phyloP scores from a whole-genome alignment of 2,797 vertebrate genomes.

The Thalassophryne amazonica region DNA sequence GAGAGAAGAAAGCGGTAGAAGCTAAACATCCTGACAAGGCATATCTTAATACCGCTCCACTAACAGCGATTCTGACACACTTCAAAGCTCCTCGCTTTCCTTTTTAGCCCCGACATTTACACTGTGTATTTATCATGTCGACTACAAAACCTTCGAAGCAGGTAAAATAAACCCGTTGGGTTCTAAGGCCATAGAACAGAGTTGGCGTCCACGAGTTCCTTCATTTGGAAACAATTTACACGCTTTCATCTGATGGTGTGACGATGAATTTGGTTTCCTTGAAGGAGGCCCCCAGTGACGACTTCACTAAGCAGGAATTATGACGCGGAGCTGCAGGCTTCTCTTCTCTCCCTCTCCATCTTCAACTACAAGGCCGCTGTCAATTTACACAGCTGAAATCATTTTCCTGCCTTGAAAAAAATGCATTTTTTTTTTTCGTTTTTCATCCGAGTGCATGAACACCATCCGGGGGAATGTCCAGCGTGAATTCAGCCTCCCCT shows the following conservation, averaged over 20 bases:
- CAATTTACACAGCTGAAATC: conserved; percentile 74
- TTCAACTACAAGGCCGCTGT: conserved; percentile 72
- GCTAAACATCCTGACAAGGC: conserved; percentile 54
- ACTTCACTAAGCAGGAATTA: conserved; percentile 47
- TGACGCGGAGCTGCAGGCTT: conserved; percentile 52
- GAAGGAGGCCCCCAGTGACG: conserved; percentile 34
- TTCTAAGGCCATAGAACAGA: conserved; percentile 7
- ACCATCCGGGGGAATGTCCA: conserved; percentile 50
- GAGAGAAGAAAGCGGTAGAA: conserved; percentile 45
- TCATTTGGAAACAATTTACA: conserved; percentile 69
- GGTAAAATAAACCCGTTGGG: conserved; percentile 47
- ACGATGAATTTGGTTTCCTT: conserved; percentile 32
- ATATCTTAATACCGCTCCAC: conserved; percentile 31
- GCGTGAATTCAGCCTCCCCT: conserved; percentile 63
- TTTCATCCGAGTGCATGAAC: conserved; percentile 53
- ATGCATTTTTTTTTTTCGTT: conserved; percentile 48
- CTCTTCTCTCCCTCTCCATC: conserved; percentile 57
- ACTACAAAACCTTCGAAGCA: conserved; percentile 40
- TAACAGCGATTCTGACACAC: conserved; percentile 21
- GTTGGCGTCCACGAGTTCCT: conserved; percentile 22
- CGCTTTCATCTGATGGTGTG: conserved; percentile 47
- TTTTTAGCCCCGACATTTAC: conserved; percentile 11
- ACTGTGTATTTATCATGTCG: conserved; percentile 33
- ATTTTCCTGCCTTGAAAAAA: conserved; percentile 65
- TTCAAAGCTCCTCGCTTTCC: conserved; percentile 30